phyloP scores from a whole-genome alignment of 2,888 invertebrate genomes.

The Pachycephus smyrnensis region DNA sequence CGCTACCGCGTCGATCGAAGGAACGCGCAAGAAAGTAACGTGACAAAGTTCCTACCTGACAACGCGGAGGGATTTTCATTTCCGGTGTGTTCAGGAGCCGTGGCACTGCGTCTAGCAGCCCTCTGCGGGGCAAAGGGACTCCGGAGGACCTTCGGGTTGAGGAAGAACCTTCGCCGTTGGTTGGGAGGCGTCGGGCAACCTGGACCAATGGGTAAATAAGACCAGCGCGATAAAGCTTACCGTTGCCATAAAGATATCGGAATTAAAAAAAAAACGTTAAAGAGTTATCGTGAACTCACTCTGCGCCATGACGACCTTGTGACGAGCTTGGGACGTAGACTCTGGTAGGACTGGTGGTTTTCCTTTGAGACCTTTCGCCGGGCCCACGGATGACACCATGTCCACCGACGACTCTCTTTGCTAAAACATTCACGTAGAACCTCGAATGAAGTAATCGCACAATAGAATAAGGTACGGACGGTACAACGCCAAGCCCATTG shows the following conservation, averaged over 20 bases:
- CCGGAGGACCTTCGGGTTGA: slow-evolving; percentile 83
- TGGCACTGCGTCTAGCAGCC: slow-evolving; percentile 52
- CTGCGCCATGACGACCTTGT: slow-evolving; percentile 72
- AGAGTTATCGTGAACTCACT: slow-evolving; percentile 65
- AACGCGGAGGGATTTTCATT: slow-evolving; percentile 76
- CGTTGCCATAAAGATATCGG: neutral
- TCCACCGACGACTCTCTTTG: neutral
- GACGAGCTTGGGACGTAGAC: slow-evolving; percentile 46
- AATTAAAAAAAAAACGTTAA: neutral
- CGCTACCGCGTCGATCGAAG: neutral
- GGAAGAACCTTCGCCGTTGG: slow-evolving; percentile 82
- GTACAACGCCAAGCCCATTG: neutral
- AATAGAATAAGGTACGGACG: neutral
- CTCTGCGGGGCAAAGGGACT: slow-evolving; percentile 76
- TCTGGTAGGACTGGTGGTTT: slow-evolving; percentile 57
- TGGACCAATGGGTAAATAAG: slow-evolving; percentile 33
- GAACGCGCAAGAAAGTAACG: slow-evolving; percentile 1
- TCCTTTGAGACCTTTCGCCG: slow-evolving; percentile 50
- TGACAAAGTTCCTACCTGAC: slow-evolving; percentile 73
- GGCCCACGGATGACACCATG: slow-evolving; percentile 37
- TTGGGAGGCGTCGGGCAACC: slow-evolving; percentile 85
- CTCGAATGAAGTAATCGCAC: neutral
- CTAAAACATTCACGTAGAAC: neutral
- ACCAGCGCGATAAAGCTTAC: neutral
- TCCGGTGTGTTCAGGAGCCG: slow-evolving; percentile 61